phyloP scores from a whole-genome alignment of 2,888 invertebrate species.

The Sturmia bella region DNA sequence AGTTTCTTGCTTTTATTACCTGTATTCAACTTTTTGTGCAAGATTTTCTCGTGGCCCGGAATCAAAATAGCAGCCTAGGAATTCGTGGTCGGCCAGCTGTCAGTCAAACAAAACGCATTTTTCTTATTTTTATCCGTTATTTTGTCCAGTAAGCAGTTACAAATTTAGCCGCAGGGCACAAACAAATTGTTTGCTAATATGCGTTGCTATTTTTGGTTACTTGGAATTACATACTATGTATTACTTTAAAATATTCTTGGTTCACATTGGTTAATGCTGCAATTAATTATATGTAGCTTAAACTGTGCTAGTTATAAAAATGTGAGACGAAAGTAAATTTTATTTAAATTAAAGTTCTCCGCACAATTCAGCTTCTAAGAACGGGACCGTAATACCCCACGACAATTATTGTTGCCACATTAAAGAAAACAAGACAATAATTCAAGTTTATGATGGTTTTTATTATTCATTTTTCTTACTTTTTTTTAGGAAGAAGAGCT shows the following conservation, averaged over 20 bases:
- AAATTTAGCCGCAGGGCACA: too few relatives aligned
- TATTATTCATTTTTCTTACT: neutral
- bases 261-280: neutral
- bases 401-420: slow-evolving; percentile 46
- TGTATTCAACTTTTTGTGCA: too few relatives aligned
- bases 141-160: too few relatives aligned
- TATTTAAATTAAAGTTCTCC: neutral
- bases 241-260: neutral
- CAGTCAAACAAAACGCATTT: too few relatives aligned
- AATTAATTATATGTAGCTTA: slow-evolving; percentile 7
- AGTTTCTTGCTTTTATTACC: too few relatives aligned
- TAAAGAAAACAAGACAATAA: slow-evolving; percentile 30
- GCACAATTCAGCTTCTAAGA: neutral
- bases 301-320: neutral
- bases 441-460: slow-evolving; percentile 36
- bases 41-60: too few relatives aligned
- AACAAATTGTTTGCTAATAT: too few relatives aligned
- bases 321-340: neutral
- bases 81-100: too few relatives aligned
- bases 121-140: too few relatives aligned
- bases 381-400: neutral
- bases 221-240: too few relatives aligned
- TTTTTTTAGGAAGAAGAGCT: neutral
- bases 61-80: too few relatives aligned
- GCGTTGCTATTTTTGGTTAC: too few relatives aligned